Percentiles rank a stretch among this genome's conserved stretches.
These are phyloP conservation scores for Rhyacophila evoluta DNA, from an alignment of 2,888 invertebrate genomes.

Conservation along the genomic window DNA sequence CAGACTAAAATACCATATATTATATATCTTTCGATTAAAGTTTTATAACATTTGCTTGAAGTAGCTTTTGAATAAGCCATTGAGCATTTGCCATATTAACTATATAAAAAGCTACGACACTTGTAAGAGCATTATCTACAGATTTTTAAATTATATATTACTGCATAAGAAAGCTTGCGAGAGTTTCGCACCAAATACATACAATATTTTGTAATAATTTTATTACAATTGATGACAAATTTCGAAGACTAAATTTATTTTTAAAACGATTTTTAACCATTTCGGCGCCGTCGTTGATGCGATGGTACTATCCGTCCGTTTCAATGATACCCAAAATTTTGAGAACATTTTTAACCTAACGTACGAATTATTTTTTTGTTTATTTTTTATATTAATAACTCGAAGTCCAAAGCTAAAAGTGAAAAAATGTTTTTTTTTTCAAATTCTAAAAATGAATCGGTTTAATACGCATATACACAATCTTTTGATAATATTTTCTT, in stretches of 20 bases:
- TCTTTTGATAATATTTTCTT: conserved; percentile 23
- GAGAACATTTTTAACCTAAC: neutral
- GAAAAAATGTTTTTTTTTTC: neutral
- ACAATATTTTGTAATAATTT: too few species aligned
- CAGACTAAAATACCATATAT: too few species aligned
- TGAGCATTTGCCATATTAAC: too few species aligned
- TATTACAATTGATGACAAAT: too few species aligned
- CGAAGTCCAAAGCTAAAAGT: neutral
- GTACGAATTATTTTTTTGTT: too few species aligned
- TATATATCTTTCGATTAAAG: too few species aligned
- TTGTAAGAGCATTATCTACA: too few species aligned
- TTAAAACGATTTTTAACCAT: neutral
- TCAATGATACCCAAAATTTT: neutral
- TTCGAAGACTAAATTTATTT: neutral
- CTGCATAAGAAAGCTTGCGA: neutral
- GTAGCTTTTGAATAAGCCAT: too few species aligned
- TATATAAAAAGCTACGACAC: too few species aligned
- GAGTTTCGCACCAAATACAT: too few species aligned
- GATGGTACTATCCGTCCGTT: neutral
- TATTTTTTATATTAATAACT: too few species aligned
- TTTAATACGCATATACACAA: neutral
- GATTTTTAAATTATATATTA: neutral
- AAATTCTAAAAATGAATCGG: neutral
- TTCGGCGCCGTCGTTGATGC: neutral
- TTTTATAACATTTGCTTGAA: too few species aligned